phyloP scores from a whole-genome alignment of 2,797 vertebrate species.

The Acanthurus lineatus region DNA sequence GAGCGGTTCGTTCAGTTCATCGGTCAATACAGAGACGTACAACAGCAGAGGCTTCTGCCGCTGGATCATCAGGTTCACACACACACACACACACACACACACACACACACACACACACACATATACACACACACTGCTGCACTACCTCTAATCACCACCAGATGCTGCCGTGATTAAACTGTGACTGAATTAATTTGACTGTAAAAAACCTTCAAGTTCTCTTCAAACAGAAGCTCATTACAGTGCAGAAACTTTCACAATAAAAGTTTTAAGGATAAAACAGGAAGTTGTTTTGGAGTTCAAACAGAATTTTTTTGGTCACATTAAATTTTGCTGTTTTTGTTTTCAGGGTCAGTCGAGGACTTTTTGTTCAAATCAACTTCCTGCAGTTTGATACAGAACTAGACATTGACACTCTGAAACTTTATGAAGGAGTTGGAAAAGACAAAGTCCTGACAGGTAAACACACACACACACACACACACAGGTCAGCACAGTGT shows the following conservation, averaged over 20 bases:
- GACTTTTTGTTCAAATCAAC: conserved; percentile 84
- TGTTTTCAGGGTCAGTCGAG: conserved; percentile 82
- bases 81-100: neutral
- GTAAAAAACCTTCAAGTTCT: neutral
- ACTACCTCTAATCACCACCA: neutral
- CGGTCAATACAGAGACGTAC: conserved; percentile 81
- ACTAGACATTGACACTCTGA: conserved; percentile 75
- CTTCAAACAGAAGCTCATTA: too few species aligned
- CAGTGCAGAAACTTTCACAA: neutral
- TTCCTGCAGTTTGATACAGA: conserved; percentile 87
- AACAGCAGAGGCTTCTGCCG: conserved; percentile 81
- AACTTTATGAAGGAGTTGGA: conserved; percentile 90
- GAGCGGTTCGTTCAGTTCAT: conserved; percentile 88
- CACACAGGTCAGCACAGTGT: neutral
- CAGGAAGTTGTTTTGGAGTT: neutral
- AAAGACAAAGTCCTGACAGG: conserved; percentile 84
- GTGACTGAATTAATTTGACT: neutral
- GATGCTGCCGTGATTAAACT: neutral
- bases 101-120: neutral
- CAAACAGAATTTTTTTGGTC: neutral
- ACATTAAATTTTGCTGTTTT: neutral
- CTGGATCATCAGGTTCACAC: conserved; percentile 91
- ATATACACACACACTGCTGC: neutral
- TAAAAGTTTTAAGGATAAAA: neutral
- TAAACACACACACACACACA: conserved; percentile 59